Conservation (phyloP, 92 coral and sea anemone species). For the Epizoanthus ramosus region DNA sequence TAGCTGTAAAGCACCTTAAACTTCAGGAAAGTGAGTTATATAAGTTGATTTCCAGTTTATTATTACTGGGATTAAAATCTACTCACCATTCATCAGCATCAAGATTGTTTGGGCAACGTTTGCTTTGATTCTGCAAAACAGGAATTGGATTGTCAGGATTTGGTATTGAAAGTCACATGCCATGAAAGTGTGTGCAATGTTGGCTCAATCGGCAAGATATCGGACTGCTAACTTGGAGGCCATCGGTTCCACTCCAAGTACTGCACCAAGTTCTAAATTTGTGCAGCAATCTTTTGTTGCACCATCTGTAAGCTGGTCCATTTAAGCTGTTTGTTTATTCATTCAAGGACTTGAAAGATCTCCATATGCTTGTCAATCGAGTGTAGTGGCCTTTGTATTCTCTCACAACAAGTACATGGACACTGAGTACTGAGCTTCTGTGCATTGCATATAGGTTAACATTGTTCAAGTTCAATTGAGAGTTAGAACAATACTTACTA, state of each 20-base stretch:
- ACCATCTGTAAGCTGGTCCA: no score
- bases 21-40: no score
- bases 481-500: constrained; percentile 56
- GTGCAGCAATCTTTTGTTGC: no score
- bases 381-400: no score
- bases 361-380: background rate
- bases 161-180: background rate
- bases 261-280: no score
- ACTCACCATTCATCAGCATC: constrained; percentile 50
- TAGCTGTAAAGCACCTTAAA: no score
- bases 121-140: constrained; percentile 38
- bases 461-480: no score
- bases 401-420: background rate
- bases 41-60: no score
- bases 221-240: no score
- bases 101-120: constrained; percentile 22
- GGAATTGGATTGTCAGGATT: background rate
- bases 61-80: background rate
- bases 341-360: background rate
- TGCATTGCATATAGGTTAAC: background rate
- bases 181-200: background rate
- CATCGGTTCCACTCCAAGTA: no score
- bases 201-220: background rate
- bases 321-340: background rate
- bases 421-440: background rate